Base-by-base conservation (phyloP, 2,113 vertebrate genomes). In the Pseudorectes ferrugineus region DNA sequence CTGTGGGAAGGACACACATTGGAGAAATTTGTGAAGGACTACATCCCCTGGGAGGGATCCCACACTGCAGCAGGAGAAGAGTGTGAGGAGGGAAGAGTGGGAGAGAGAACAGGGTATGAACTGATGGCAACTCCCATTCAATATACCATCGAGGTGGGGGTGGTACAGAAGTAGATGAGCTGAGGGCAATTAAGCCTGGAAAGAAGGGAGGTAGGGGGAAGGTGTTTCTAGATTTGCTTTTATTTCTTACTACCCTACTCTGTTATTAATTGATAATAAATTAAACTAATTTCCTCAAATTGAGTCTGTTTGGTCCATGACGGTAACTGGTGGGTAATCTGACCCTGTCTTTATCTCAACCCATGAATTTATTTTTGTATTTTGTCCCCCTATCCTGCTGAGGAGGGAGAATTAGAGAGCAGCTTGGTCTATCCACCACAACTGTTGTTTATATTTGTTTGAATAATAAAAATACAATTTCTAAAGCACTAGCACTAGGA, bases 71-170 rank as follows among this genome's bases (percentile, higher is more conserved):
- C 18, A 65, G 58, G 24, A 35, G 11, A 36, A 10, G 5, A 70
- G 15, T 11, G 8, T 68, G 20, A 70, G 28, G 20, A 45, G 17
- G 14, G 10, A 45, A 45, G 24, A 38, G 29, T 9, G 12, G 11
- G 12, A 76, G n/a, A 33, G 15, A 65, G n/a, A 6, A 71, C 7
- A 11, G 5, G 21, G 25, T 70, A 31, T 12, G 10, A 70, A 72
- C 22, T 54, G 40, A 54, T 19, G 3, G 2, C 26, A 66, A 36
- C 3, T 43, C 11, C 35, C 28, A 67, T 38, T 48, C 8, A 16
- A 35, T 62, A 4, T 5, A 9, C 11, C 2, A 2, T 42, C 10
- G 0, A 3, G 9, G 26, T 29, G 5, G 46, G 31, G 7, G 5
- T 22, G 48, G 18, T 28, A 14, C 73, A 12, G 22, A 65, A 9